Base-by-base conservation (phyloP, 2,888 invertebrate genomes). In the Eupithecia dodoneata region DNA sequence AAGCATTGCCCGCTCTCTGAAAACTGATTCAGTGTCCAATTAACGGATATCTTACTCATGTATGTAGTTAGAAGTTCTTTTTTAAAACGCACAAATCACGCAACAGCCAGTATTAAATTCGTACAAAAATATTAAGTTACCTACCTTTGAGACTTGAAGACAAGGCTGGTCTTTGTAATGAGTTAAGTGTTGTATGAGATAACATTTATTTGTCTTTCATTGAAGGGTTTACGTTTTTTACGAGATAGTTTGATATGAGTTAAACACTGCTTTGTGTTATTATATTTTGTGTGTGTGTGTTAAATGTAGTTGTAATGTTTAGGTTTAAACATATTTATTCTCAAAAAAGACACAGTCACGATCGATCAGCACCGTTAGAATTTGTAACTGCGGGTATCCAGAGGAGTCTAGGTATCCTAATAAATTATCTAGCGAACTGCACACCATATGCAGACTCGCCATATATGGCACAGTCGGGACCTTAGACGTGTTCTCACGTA, bases 401-500 rank as follows among this genome's bases (percentile, higher is more conserved):
- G 15, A 42, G 13, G 6, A 66, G 66, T 18, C 7, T 2, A 41
- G 3, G 87, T 89, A 89, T 90, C 87, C 82, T 85, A 85, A 86
- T 87, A 86, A 86, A 86, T 85, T 84, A 88, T 44, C 83, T 80
- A 78, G 85, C 83, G 86, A 87, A 87, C 86, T 85, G 85, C 83
- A 83, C 84, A 82, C 91, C 89, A 87, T 91, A 89, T 85, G 85
- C 80, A 86, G 88, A 79, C 78, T 79, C 74, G 42, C 93, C 93
- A 81, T 91, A 86, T 91, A 92, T 83, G 93, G 87, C 59, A 80
- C 79, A 85, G 84, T 80, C 79, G 83, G 88, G 87, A 86, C 84
- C 83, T 76, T 81, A 84, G 87, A 86, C 89, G 83, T 84, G 90
- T 89, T 91, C 90, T 90, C 93, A 92, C 92, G 90, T 90, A 86